Conservation (phyloP, 2,113 vertebrate species). For the Pionites leucogaster region DNA sequence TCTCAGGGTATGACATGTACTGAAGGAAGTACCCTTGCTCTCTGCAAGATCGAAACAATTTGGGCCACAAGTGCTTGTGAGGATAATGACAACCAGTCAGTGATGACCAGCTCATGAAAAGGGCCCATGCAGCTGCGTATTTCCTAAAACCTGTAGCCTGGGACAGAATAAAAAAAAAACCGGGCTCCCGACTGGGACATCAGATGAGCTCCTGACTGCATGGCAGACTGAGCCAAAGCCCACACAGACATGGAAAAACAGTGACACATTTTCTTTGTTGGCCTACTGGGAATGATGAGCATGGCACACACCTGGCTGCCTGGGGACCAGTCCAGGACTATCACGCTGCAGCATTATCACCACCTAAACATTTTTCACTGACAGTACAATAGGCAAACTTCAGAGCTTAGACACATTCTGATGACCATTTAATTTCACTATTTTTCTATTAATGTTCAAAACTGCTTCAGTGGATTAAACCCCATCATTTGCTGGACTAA, state of each 20-base stretch:
- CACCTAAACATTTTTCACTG: neutral
- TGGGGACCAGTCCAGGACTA: neutral
- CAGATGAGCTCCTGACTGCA: neutral
- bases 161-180: neutral
- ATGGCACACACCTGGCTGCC: neutral
- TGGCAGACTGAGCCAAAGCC: neutral
- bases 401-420: neutral
- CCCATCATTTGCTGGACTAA: neutral
- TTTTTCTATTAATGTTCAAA: neutral
- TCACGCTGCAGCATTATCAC: neutral
- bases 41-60: conserved; percentile 17
- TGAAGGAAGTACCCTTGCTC: neutral
- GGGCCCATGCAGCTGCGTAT: neutral
- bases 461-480: neutral
- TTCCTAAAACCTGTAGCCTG: neutral
- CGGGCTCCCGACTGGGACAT: neutral
- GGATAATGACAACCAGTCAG: neutral
- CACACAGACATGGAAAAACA: neutral
- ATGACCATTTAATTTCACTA: neutral
- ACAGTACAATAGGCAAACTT: neutral
- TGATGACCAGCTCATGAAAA: neutral
- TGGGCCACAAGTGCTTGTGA: neutral
- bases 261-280: neutral
- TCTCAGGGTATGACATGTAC: neutral
- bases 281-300: neutral